phyloP scores from a whole-genome alignment of 2,113 vertebrate genomes.

The Ceyx melanurus region DNA sequence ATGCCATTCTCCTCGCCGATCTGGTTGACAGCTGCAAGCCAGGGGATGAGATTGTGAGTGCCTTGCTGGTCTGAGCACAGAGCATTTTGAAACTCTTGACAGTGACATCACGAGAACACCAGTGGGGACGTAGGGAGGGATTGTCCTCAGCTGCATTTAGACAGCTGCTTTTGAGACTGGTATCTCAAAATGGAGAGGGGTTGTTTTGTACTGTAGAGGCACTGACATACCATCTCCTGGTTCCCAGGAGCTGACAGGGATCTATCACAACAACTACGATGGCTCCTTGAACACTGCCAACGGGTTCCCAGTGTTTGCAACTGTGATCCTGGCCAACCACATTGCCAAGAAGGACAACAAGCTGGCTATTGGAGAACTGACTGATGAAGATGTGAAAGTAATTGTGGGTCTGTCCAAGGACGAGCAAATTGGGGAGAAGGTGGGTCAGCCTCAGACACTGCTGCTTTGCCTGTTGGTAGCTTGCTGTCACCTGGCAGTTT shows the following conservation, averaged over 20 bases:
- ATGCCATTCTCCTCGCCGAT: constrained; percentile 92
- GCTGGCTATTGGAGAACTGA: constrained; percentile 90
- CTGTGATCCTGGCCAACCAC: constrained; percentile 96
- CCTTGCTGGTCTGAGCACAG: neutral
- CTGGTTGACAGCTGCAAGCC: constrained; percentile 96
- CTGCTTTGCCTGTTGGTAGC: neutral
- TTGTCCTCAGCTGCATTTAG: neutral
- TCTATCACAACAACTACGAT: constrained; percentile 98
- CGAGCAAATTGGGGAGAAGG: constrained; percentile 92
- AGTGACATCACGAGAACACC: rapidly evolving
- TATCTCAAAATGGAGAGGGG: neutral
- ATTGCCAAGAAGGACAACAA: constrained; percentile 88
- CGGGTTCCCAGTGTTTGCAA: constrained; percentile 95
- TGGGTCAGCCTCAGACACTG: constrained; percentile 49
- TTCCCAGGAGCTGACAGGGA: constrained; percentile 91
- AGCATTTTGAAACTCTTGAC: neutral
- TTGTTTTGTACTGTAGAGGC: neutral
- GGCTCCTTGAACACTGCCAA: constrained; percentile 94
- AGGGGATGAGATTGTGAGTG: constrained; percentile 95
- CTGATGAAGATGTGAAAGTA: constrained; percentile 93
- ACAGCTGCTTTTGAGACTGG: neutral
- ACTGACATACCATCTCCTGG: neutral
- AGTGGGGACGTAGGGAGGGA: neutral
- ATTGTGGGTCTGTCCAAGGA: constrained; percentile 91
- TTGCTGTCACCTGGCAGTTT: neutral